A percentile compares a stretch with the other conserved stretches of the same genome.
phyloP scores from a whole-genome alignment of 2,888 invertebrate species.

The Melieria picta region DNA sequence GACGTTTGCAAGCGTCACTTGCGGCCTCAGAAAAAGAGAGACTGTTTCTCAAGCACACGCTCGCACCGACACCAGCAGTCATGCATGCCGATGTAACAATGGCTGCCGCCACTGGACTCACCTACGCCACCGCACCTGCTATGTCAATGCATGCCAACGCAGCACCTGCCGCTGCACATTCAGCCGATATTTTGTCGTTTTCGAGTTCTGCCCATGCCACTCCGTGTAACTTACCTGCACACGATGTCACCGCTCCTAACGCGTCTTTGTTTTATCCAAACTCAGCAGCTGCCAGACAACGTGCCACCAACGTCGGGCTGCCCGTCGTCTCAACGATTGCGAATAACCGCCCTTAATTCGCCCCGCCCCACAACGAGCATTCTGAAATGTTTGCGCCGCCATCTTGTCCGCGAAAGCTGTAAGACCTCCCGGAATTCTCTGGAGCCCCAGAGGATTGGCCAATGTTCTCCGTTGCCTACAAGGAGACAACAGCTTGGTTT shows the following conservation, averaged over 20 bases:
- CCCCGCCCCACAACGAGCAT: background rate
- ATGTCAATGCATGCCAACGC: slow-evolving; percentile 1
- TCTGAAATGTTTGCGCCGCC: background rate
- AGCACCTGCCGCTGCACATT: background rate
- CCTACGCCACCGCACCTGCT: background rate
- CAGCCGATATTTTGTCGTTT: background rate
- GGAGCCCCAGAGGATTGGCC: slow-evolving; percentile 31
- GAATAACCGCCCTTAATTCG: no score
- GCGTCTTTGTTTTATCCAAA: no score
- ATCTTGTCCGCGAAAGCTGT: slow-evolving; percentile 25
- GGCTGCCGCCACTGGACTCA: background rate
- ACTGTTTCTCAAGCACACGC: background rate
- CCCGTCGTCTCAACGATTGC: background rate
- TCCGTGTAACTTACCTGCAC: no score
- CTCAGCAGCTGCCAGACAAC: no score
- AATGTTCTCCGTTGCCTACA: slow-evolving; percentile 28
- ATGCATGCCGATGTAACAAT: background rate
- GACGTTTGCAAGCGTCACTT: slow-evolving; percentile 2
- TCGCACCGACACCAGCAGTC: background rate
- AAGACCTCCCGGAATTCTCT: slow-evolving; percentile 32
- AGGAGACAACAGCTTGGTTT: slow-evolving; percentile 19
- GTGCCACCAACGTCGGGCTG: background rate
- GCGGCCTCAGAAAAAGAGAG: slow-evolving; percentile 16
- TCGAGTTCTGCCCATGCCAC: no score
- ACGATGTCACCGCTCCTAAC: no score